Conservation (phyloP, 2,888 invertebrate species). For the Standfussiana lucernea region DNA sequence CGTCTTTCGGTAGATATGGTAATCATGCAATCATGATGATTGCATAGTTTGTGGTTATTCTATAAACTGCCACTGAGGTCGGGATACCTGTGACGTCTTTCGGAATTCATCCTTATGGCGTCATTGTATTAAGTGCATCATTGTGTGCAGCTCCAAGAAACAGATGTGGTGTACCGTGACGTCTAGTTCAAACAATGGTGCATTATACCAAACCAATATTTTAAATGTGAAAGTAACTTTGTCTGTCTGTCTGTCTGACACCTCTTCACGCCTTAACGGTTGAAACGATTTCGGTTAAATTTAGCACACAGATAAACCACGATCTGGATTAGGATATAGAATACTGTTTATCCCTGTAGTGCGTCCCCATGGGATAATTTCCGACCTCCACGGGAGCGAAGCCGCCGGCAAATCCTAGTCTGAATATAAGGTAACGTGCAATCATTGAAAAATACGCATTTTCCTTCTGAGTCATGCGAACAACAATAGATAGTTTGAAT, state of each 20-base stretch:
- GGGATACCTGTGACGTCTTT: background rate
- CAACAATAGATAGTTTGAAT: conserved; percentile 38
- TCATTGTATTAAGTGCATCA: background rate
- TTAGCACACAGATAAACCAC: background rate
- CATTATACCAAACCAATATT: background rate
- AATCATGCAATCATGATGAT: background rate
- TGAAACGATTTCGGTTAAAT: background rate
- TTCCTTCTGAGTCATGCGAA: conserved; percentile 34
- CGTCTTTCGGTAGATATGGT: background rate
- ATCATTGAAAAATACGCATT: conserved; percentile 13
- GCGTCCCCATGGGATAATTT: background rate
- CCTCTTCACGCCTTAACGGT: background rate
- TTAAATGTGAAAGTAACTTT: background rate
- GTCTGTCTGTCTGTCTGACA: background rate
- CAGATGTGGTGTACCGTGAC: conserved; percentile 16
- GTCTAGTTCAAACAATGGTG: conserved; percentile 33
- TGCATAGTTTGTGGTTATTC: background rate
- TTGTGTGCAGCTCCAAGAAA: conserved; percentile 25
- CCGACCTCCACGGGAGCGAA: background rate
- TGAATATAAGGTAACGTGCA: background rate
- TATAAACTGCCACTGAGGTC: background rate
- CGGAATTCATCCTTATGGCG: background rate
- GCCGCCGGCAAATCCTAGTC: background rate
- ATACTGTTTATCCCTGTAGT: background rate
- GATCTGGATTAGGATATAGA: background rate